Conservation (phyloP, 1,140 invertebrate genomes). For the Euura saliciscinereae region DNA sequence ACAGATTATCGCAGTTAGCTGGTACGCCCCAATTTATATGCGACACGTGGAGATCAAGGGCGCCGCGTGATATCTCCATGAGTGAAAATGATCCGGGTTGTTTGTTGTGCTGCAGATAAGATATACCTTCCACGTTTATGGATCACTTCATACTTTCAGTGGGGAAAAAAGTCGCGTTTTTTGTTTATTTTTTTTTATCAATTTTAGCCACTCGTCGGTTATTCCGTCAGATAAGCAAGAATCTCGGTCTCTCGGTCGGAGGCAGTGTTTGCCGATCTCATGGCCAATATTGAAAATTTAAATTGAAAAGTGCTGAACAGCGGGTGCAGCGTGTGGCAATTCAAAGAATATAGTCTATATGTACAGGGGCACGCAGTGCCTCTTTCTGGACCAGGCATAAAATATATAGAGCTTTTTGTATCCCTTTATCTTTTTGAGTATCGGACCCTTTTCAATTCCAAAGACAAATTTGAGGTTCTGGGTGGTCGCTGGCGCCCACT, state of each 20-base stretch:
- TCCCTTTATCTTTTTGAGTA: background rate
- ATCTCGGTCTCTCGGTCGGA: background rate
- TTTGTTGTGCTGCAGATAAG: background rate
- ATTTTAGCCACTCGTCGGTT: background rate
- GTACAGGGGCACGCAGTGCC: too few species aligned
- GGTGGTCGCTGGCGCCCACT: background rate
- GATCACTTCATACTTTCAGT: too few species aligned
- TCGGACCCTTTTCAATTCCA: background rate
- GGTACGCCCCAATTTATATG: too few species aligned
- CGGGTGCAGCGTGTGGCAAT: too few species aligned
- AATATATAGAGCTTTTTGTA: background rate
- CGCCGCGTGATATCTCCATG: background rate
- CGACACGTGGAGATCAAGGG: too few species aligned
- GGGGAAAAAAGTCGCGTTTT: background rate
- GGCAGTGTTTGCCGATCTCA: background rate
- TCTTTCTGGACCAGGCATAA: too few species aligned
- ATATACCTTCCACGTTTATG: too few species aligned
- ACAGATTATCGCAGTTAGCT: too few species aligned
- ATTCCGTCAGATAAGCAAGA: background rate
- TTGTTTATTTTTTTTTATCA: background rate
- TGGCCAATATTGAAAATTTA: background rate
- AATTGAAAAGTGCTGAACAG: background rate
- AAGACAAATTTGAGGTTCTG: conserved; percentile 2
- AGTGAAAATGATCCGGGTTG: background rate
- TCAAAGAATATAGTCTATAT: too few species aligned